Conservation (phyloP, 2,797 vertebrate genomes). For the Adrianichthys oophorus region DNA sequence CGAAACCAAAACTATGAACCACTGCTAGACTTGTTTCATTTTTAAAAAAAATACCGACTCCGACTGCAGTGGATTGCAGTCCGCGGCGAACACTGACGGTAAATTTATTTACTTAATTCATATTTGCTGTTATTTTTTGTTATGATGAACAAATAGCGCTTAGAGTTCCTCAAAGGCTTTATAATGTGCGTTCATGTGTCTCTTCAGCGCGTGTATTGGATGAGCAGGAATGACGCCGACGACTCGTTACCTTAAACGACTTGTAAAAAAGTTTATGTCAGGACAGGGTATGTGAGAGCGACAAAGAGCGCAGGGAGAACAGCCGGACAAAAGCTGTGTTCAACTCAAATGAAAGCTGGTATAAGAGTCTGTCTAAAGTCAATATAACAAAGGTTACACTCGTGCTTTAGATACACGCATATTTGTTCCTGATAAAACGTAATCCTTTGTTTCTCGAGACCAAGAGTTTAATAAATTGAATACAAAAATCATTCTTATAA, state of each 20-base stretch:
- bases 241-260: constrained; percentile 26
- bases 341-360: no score
- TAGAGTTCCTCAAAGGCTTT: background rate
- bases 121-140: background rate
- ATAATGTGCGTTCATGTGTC: background rate
- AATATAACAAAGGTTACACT: no score
- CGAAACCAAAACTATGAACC: constrained; percentile 40
- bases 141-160: no score
- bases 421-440: no score
- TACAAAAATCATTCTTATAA: no score
- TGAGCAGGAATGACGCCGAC: background rate
- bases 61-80: constrained; percentile 15
- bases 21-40: constrained; percentile 29
- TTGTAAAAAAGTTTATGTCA: background rate
- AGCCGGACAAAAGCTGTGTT: no score
- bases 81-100: constrained; percentile 22
- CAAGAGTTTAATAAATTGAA: no score
- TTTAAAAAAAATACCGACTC: background rate
- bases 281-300: background rate
- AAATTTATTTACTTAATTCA: constrained; percentile 7
- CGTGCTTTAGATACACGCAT: no score
- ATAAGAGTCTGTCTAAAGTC: no score
- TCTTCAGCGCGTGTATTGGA: no score
- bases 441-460: no score
- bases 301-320: background rate